Percentiles rank a stretch among this genome's conserved stretches.
Evolutionary conservation across 2,113 vertebrate genomes (phyloP).

Genomic region (Menura novaehollandiae): DNA sequence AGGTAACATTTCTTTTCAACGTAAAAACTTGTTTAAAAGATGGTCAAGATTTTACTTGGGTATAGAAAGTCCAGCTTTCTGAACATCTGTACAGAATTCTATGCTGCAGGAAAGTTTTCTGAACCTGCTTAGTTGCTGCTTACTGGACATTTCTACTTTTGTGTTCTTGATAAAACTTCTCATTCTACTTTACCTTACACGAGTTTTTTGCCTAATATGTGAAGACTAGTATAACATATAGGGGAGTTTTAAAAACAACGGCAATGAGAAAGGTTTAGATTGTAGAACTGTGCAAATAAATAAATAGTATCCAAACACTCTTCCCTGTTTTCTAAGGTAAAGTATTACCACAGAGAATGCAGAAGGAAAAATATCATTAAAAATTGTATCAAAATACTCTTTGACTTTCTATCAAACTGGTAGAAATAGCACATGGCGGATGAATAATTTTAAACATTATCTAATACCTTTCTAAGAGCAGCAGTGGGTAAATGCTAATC

Average conservation of each 20-base stretch:
- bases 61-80: background rate
- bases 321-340: background rate
- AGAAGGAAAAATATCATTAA: background rate
- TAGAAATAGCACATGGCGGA: background rate
- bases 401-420: background rate
- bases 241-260: background rate
- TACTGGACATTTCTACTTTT: background rate
- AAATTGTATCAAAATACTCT: background rate
- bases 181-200: background rate
- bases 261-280: background rate
- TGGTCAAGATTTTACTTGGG: background rate
- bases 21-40: background rate
- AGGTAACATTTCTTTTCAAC: background rate
- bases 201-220: background rate
- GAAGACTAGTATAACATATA: background rate
- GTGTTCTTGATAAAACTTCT: background rate
- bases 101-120: background rate
- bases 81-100: background rate
- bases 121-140: background rate
- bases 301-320: background rate
- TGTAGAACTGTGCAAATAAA: background rate
- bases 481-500: background rate
- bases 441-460: background rate
- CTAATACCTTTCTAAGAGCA: background rate
- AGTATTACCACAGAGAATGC: background rate